Conservation (phyloP, 2,113 vertebrate genomes). For the Arothron firmamentum region DNA sequence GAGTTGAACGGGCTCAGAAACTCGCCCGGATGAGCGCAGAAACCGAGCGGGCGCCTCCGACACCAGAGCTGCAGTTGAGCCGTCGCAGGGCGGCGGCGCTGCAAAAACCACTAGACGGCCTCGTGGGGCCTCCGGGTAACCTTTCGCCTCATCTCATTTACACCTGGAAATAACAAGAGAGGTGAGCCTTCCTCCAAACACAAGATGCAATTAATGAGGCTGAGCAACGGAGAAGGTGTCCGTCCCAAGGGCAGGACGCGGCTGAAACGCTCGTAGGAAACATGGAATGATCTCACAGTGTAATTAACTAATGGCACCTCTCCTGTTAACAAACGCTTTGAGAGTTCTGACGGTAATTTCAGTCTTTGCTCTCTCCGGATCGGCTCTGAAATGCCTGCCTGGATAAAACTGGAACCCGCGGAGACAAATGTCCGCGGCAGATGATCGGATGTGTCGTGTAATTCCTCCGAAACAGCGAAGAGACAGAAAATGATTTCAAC, state of each 20-base stretch:
- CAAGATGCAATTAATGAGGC: slow-evolving; percentile 61
- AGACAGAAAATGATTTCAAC: slow-evolving; percentile 8
- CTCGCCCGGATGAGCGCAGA: slow-evolving; percentile 28
- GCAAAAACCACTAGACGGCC: slow-evolving; percentile 48
- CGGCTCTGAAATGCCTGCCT: no score
- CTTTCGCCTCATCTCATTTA: slow-evolving; percentile 69
- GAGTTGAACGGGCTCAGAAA: slow-evolving; percentile 56
- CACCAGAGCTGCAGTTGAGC: slow-evolving; percentile 67
- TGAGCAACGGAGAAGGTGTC: slow-evolving; percentile 14
- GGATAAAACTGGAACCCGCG: no score
- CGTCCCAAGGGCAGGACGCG: slow-evolving; percentile 35
- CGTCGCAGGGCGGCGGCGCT: slow-evolving; percentile 53
- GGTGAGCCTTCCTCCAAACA: slow-evolving; percentile 54
- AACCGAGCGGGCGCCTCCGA: slow-evolving; percentile 63
- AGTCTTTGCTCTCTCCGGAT: not conserved
- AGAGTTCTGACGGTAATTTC: slow-evolving; percentile 25
- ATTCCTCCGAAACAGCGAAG: slow-evolving; percentile 7
- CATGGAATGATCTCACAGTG: slow-evolving; percentile 40
- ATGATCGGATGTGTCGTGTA: slow-evolving; percentile 31
- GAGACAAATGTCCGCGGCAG: no score
- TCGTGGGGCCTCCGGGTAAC: slow-evolving; percentile 50
- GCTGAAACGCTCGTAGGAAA: slow-evolving; percentile 21
- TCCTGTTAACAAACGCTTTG: slow-evolving; percentile 19
- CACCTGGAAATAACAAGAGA: slow-evolving; percentile 69
- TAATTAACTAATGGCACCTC: slow-evolving; percentile 62